Conservation (phyloP, 2,888 invertebrate genomes). For the Lampropteryx suffumata region DNA sequence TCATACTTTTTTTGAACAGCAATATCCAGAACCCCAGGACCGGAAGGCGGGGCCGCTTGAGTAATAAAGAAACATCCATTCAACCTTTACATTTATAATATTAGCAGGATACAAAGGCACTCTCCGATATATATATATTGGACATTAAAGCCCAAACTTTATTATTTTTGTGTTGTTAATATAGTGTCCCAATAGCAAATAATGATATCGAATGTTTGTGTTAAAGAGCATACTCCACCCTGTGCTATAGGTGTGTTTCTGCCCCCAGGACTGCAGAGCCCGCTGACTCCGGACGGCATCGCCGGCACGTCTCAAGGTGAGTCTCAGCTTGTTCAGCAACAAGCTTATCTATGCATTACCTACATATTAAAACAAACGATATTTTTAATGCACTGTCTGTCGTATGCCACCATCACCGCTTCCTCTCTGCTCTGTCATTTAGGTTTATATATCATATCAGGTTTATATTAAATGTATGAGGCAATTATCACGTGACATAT, state of each 20-base stretch:
- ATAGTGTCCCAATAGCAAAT: not conserved
- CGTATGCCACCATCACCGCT: conserved; percentile 84
- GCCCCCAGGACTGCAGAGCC: conserved; percentile 84
- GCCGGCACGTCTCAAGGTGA: conserved; percentile 95
- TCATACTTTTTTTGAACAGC: no score
- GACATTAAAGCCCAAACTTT: no score
- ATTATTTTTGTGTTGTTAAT: not conserved
- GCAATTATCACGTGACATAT: conserved; percentile 81
- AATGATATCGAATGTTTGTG: conserved; percentile 8
- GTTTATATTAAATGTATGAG: conserved; percentile 79
- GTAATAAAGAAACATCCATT: no score
- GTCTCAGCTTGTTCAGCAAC: conserved; percentile 80
- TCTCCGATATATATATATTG: no score
- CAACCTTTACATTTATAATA: no score
- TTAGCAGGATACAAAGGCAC: no score
- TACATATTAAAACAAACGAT: conserved; percentile 81
- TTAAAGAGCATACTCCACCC: conserved; percentile 28
- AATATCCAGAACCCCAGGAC: no score
- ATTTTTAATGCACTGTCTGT: conserved; percentile 84
- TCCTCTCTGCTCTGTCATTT: conserved; percentile 84
- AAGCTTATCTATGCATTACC: conserved; percentile 81
- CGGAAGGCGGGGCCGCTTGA: no score
- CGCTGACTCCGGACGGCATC: conserved; percentile 86
- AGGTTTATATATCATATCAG: conserved; percentile 81
- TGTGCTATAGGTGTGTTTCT: conserved; percentile 45